Evolutionary conservation across 2,113 vertebrate genomes (phyloP).

Genomic region (Dromiciops gliroides): DNA sequence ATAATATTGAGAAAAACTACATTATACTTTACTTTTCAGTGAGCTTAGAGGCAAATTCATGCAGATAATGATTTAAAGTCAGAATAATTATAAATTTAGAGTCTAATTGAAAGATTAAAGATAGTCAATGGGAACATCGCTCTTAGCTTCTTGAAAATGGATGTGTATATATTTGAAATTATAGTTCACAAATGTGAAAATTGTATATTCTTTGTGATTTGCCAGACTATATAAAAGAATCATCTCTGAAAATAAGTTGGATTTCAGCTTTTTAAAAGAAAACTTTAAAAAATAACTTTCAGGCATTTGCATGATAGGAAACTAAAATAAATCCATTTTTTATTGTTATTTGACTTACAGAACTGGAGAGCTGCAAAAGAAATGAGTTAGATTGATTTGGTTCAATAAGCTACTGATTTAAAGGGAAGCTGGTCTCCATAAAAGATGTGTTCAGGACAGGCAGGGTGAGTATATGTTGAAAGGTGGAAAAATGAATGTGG

Average conservation of each 20-base stretch:
- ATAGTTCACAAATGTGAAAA: slow-evolving; percentile 58
- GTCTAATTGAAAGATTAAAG: slow-evolving; percentile 4
- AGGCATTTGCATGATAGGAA: background rate
- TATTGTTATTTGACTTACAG: slow-evolving; percentile 12
- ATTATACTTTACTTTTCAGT: background rate
- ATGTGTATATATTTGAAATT: slow-evolving; percentile 16
- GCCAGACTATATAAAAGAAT: slow-evolving; percentile 38
- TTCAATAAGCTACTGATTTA: slow-evolving; percentile 6
- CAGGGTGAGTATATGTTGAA: background rate
- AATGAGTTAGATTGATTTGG: slow-evolving; percentile 55
- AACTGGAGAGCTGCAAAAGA: slow-evolving; percentile 39
- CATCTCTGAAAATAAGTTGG: background rate
- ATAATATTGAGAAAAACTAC: slow-evolving; percentile 2
- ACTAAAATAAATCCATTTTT: background rate
- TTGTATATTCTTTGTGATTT: slow-evolving; percentile 30
- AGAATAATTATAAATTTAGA: background rate
- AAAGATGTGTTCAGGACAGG: slow-evolving; percentile 16
- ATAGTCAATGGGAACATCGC: slow-evolving; percentile 34
- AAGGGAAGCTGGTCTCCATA: background rate
- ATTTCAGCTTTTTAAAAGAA: slow-evolving; percentile 37
- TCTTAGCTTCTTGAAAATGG: slow-evolving; percentile 34
- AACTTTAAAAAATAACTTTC: slow-evolving; percentile 3
- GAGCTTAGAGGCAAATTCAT: slow-evolving; percentile 16
- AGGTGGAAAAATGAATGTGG: background rate
- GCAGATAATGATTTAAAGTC: background rate